Percentiles rank a stretch among this genome's conserved stretches.
phyloP scores from a whole-genome alignment of 2,888 invertebrate genomes.

The Sminthurinus aureus region DNA sequence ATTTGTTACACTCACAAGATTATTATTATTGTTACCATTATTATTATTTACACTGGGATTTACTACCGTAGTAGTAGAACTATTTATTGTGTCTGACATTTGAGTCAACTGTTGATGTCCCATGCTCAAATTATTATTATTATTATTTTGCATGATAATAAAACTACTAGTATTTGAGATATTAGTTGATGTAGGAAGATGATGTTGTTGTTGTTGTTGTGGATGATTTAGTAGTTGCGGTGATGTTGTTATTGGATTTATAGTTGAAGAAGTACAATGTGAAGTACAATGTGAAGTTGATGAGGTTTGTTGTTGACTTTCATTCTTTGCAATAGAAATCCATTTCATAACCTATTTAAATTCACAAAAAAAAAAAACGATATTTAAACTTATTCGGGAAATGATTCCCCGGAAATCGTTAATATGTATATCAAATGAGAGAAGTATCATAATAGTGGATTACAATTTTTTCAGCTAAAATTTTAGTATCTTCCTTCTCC shows the following conservation, averaged over 20 bases:
- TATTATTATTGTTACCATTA: background rate
- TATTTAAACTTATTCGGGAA: conserved; percentile 52
- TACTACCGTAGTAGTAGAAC: background rate
- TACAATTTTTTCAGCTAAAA: background rate
- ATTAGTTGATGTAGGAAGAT: too few species aligned
- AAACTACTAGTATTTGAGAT: background rate
- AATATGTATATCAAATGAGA: background rate
- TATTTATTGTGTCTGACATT: too few species aligned
- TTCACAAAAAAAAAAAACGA: too few species aligned
- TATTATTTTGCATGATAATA: conserved; percentile 22
- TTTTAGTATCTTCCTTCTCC: conserved; percentile 76
- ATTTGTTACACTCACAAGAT: background rate
- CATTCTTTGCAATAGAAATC: conserved; percentile 52
- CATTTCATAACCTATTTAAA: conserved; percentile 53
- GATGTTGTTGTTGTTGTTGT: background rate
- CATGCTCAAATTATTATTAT: background rate
- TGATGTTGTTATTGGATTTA: background rate
- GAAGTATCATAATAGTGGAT: background rate
- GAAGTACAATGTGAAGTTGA: background rate
- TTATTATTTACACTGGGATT: conserved; percentile 14
- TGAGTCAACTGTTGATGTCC: too few species aligned
- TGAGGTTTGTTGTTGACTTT: background rate
- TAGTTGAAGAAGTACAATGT: background rate
- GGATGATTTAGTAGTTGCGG: background rate
- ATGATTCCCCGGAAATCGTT: conserved; percentile 42